These are phyloP conservation scores for Xylocampa areola DNA, from an alignment of 2,888 invertebrate genomes.

Conservation along the genomic window DNA sequence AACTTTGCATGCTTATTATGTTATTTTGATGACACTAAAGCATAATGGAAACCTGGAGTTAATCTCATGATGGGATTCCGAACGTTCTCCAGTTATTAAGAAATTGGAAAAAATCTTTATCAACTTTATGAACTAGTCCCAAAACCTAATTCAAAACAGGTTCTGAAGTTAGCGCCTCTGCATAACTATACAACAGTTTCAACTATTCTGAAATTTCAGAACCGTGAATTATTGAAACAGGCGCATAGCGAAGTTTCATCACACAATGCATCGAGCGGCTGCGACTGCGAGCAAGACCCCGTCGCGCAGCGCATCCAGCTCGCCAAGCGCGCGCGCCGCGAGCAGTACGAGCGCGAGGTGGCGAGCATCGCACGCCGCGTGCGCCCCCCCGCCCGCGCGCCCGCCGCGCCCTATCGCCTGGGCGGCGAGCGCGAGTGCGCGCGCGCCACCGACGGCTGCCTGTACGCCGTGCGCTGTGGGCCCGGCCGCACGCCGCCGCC, in stretches of 20 bases:
- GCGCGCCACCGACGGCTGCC: conserved; percentile 55
- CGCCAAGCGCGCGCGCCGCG: conserved; percentile 57
- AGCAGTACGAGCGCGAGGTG: conserved; percentile 60
- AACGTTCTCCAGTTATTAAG: too few relatives aligned
- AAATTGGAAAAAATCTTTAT: too few relatives aligned
- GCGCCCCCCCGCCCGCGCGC: conserved; percentile 36
- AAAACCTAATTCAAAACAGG: too few relatives aligned
- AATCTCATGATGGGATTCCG: too few relatives aligned
- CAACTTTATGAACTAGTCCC: too few relatives aligned
- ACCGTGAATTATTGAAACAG: not conserved
- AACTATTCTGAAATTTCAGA: conserved; percentile 12
- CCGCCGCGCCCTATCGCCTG: conserved; percentile 58
- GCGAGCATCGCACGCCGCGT: conserved; percentile 26
- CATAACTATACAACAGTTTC: not conserved
- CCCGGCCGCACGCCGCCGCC: conserved; percentile 55
- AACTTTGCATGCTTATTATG: too few relatives aligned
- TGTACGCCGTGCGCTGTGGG: conserved; percentile 59
- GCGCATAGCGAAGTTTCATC: not conserved
- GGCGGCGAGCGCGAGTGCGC: conserved; percentile 31
- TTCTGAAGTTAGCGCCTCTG: too few relatives aligned
- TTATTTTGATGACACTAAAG: too few relatives aligned
- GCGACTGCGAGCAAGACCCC: conserved; percentile 49
- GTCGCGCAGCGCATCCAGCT: conserved; percentile 61
- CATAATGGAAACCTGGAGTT: too few relatives aligned
- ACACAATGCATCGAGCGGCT: conserved; percentile 40